phyloP scores from a whole-genome alignment of 1,140 invertebrate genomes.

The Globodera ellingtonae region DNA sequence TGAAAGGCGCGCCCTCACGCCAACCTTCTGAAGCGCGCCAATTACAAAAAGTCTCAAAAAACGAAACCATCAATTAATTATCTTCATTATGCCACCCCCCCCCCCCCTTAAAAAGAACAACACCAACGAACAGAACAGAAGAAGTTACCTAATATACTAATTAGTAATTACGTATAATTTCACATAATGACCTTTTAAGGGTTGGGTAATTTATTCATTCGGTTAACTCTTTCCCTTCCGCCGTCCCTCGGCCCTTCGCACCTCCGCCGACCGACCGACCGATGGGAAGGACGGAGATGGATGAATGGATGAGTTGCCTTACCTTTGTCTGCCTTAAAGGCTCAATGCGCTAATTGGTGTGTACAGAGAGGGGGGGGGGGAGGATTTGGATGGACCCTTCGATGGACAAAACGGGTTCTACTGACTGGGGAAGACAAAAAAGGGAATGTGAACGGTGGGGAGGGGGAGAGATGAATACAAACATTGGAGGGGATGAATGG shows the following conservation, averaged over 20 bases:
- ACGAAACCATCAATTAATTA: too few relatives aligned
- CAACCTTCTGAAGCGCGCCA: slow-evolving; percentile 44
- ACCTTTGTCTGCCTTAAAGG: slow-evolving; percentile 12
- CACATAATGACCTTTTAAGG: too few relatives aligned
- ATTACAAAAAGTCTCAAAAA: not conserved
- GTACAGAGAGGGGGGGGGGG: not conserved
- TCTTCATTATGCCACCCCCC: not conserved
- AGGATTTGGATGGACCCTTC: not conserved
- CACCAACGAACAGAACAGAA: too few relatives aligned
- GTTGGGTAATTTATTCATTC: too few relatives aligned
- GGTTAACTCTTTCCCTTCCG: too few relatives aligned
- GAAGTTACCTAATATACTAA: too few relatives aligned
- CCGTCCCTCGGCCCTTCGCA: too few relatives aligned
- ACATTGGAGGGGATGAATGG: not conserved
- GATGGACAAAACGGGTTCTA: not conserved
- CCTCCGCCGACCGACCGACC: too few relatives aligned
- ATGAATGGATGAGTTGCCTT: not conserved
- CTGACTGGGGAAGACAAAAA: not conserved
- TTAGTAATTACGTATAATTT: too few relatives aligned
- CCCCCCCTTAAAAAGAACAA: too few relatives aligned
- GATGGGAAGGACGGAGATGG: too few relatives aligned
- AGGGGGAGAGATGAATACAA: not conserved
- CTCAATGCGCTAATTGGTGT: not conserved
- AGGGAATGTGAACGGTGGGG: not conserved
- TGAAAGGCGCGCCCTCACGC: slow-evolving; percentile 44